Evolutionary conservation across 2,113 vertebrate species (phyloP).

Genomic region (Marmota flaviventris): DNA sequence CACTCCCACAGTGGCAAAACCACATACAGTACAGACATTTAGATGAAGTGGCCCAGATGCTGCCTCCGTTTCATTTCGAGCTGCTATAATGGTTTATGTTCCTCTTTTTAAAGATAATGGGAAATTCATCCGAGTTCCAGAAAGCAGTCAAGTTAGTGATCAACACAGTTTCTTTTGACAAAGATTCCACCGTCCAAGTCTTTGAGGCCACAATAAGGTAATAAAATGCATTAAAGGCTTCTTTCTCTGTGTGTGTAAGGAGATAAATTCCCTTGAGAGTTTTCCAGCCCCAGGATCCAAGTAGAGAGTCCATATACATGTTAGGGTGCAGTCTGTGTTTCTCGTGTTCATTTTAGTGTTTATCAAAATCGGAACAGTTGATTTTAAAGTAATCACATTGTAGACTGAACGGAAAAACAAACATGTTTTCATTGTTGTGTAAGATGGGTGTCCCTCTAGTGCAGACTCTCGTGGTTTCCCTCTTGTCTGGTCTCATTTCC

Average conservation of each 20-base stretch:
- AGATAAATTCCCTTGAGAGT: background rate
- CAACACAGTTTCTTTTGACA: constrained; percentile 98
- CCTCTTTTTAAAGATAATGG: constrained; percentile 93
- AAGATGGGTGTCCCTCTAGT: background rate
- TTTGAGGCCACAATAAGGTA: constrained; percentile 99
- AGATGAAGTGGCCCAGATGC: background rate
- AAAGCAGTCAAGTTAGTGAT: constrained; percentile 98
- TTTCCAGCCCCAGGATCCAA: background rate
- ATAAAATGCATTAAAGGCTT: background rate
- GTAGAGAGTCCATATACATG: background rate
- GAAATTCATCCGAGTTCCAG: constrained; percentile 97
- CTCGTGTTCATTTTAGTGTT: background rate
- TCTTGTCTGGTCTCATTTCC: background rate
- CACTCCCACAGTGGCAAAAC: background rate
- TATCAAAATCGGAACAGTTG: background rate
- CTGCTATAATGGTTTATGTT: constrained; percentile 62
- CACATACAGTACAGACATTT: background rate
- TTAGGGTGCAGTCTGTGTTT: rapidly evolving
- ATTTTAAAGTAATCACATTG: background rate
- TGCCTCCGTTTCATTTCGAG: background rate
- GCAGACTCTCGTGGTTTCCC: background rate
- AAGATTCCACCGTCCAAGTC: constrained; percentile 98
- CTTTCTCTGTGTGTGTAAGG: rapidly evolving
- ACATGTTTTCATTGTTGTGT: background rate
- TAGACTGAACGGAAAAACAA: background rate